Evolutionary conservation across 2,797 vertebrate genomes (phyloP), one percentile per base, ranked within the genome.

Genomic region (Champsocephalus gunnari): DNA sequence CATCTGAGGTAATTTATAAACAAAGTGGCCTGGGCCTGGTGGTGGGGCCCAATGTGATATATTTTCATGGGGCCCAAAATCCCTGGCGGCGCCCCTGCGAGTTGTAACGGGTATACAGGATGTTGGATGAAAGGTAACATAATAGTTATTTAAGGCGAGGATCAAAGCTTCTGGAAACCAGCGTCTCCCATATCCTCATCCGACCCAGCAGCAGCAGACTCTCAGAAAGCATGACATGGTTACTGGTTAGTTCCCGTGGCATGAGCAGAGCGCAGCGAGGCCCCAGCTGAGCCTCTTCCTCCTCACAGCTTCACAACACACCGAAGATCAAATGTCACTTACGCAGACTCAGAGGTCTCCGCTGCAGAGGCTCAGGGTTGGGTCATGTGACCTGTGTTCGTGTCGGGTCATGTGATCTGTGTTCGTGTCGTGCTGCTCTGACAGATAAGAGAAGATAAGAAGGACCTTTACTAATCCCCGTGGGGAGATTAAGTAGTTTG

Each of bases 351-450:
- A 65, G 11, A 16, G 61, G 49, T 49, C 41, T 3, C 73, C 77
- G 86, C 73, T 87, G 86, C 5, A 9, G 0, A 3, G 51, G 51
- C 80, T 71, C 14, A 12, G 11, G 17, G 64, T 14, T 47, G 63
- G 73, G 79, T 88, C 86, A 62, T 70, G 28, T 11, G 4, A 51
- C 49, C 14, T 12, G 7, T 44, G 73, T 50, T 48, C 2, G 4
- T 45, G 73, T 73, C 73, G 66, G 9, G 56, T 79, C 76, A 76
- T 38, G 66, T 76, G 77, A 66, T 73, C 66, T 55, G 69, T 19
- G 56, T 24, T 24, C 2, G 24, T 24, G 21, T 21, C 2, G 21
- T 16, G 50, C 28, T n/a, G 19, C 51, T 57, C n/a, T 48, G 66
- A 67, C 71, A 73, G 71, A 73, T 28, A 28, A 28, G 28, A 28